Base-by-base conservation (phyloP, 1,140 invertebrate species). In the Trichoplusia ni region DNA sequence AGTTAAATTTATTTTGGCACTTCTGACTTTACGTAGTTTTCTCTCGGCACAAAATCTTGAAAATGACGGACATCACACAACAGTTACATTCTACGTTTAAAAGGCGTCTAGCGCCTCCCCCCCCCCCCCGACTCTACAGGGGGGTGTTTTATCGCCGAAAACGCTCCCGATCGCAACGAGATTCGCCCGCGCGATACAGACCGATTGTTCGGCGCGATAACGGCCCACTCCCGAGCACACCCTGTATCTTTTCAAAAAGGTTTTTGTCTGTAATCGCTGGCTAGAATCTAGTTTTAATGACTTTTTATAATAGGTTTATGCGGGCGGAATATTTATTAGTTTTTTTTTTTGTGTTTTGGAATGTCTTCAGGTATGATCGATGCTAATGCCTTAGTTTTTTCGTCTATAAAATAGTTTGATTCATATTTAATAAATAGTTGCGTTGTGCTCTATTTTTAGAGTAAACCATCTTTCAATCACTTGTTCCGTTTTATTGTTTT, bases 221-320 rank as follows among this genome's bases (percentile, higher is more conserved):
- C 19, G 25, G 9, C 51, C 71, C 61, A 59, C 64, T 67, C 37
- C 46, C 59, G 56, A 56, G 63, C 67, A 63, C 51, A 65, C 65
- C n/a, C 65, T 71, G 69, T 76, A 76, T 73, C 71, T 73, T 68
- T 69, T 62, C 64, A 69, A 66, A 75, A 72, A 67, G 18, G 56
- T 70, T 70, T 67, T 70, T 68, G 60, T 59, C 37, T 62, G 27
- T 64, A 73, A 73, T 72, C 69, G 40, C 31, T 25, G 3, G 33
- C 58, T 19, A 38, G 25, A 37, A 75, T 75, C 73, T 72, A 62
- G 59, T 63, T 72, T 69, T 75, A 75, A 75, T 75, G 67, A 75
- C 69, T 75, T 75, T 75, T 64, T 67, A 65, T 70, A 70, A 68
- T 68, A 64, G 67, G 42, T 60, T 69, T 69, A 64, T 56, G 67